A percentile compares a stretch with the other conserved stretches of the same genome.
phyloP scores from a whole-genome alignment of 2,113 vertebrate species.

The Piaya cayana region DNA sequence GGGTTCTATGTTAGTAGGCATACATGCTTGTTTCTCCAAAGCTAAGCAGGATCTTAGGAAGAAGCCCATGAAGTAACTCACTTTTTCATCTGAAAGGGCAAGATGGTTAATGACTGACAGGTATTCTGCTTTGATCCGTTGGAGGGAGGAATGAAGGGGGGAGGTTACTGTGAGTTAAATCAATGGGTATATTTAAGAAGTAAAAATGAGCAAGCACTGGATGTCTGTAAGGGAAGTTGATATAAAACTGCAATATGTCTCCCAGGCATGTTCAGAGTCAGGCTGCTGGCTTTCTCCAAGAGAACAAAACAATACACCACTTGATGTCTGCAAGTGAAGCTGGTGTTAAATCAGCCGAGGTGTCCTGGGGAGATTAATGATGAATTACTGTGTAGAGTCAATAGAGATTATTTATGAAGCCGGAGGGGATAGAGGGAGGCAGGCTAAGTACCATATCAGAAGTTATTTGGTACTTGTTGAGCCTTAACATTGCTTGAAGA shows the following conservation, averaged over 20 bases:
- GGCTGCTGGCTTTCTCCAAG: not conserved
- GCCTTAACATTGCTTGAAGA: conserved; percentile 45
- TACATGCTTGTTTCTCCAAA: not conserved
- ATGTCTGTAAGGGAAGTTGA: conserved; percentile 33
- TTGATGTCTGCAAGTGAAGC: conserved; percentile 62
- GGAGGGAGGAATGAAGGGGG: not conserved
- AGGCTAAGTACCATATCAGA: conserved; percentile 60
- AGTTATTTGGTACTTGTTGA: conserved; percentile 59
- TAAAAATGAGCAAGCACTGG: not conserved
- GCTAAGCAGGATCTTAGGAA: not conserved
- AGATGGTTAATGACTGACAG: not conserved
- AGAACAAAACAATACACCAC: conserved; percentile 57
- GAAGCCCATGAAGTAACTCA: not conserved
- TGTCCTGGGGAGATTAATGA: conserved; percentile 62
- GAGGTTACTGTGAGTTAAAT: conserved; percentile 4
- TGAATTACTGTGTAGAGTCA: conserved; percentile 63
- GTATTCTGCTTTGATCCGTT: not conserved
- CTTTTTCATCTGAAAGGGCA: not conserved
- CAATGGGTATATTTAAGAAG: conserved; percentile 50
- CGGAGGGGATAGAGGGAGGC: conserved; percentile 12
- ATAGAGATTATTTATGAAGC: conserved; percentile 68
- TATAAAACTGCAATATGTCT: conserved; percentile 41
- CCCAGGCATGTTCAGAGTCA: conserved; percentile 36
- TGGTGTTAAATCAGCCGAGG: conserved; percentile 66
- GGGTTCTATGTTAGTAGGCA: not conserved